A percentile compares a stretch with the other conserved stretches of the same genome.
Conservation (phyloP, 64 coral and sea anemone species). For the Hydrozoanthus tunicans region DNA sequence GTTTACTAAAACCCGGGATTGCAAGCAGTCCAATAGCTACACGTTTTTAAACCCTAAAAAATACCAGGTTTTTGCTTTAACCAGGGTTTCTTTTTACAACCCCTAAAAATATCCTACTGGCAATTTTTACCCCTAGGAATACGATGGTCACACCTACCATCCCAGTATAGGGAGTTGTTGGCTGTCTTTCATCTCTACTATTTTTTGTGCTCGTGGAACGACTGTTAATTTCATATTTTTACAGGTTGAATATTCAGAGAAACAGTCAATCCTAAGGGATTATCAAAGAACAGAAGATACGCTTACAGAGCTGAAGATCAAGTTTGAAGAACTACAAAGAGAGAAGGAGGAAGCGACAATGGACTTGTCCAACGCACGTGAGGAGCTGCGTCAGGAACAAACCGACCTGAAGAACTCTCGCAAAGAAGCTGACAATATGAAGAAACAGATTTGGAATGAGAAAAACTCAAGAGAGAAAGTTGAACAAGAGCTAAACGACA, state of each 20-base stretch:
- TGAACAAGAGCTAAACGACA: constrained; percentile 72
- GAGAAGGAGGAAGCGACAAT: constrained; percentile 76
- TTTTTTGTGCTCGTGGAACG: no score
- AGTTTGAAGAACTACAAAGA: constrained; percentile 70
- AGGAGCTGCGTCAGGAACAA: constrained; percentile 63
- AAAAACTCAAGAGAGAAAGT: constrained; percentile 65
- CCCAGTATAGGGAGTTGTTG: no score
- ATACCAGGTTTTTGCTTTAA: no score
- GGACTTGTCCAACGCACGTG: constrained; percentile 55
- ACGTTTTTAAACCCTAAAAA: no score
- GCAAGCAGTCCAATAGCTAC: no score
- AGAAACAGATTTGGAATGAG: constrained; percentile 78
- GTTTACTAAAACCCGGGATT: no score
- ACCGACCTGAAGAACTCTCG: constrained; percentile 67
- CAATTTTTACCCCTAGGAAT: no score
- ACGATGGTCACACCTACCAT: no score
- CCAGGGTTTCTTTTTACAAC: no score
- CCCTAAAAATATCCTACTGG: no score
- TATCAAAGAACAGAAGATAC: constrained; percentile 63
- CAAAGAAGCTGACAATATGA: constrained; percentile 66
- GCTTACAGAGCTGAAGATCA: constrained; percentile 60
- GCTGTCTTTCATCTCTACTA: no score
- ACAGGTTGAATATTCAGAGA: constrained; percentile 71
- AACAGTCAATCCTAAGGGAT: constrained; percentile 61
- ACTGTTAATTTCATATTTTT: no score